Evolutionary conservation across 53 echinoderm and acorn worm species (phyloP), one percentile per base, ranked within the genome.

Genomic region (Hippasteria phrygiana): DNA sequence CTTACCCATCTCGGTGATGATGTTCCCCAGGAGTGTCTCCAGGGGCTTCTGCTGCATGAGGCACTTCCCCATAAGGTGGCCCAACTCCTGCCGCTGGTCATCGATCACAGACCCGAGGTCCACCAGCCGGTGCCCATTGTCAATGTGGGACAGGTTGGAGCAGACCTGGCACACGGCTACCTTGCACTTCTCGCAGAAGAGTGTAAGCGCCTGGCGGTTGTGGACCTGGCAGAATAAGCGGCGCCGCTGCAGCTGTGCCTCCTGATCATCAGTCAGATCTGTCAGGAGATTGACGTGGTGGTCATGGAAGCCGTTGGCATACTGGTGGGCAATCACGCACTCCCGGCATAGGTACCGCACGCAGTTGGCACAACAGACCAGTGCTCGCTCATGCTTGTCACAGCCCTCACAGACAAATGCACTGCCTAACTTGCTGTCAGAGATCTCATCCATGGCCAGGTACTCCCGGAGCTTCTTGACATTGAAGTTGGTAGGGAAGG

Each of bases 401-500:
- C 94, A 94, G 28, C 94, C 94, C 64, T 94, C 94, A 53, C 94
- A 94, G 51, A 94, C 78, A 39, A 90, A 82, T n/a, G 90, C 90
- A 8, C 73, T 14, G 47, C 90, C 82, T 3, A 90, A 72, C 37
- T 14, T 73, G 6, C 55, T 74, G 20, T 90, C 90, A 1, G 85
- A 71, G 22, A 85, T 71, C 72, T 90, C 90, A 55, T 90, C 90
- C 55, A 90, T 82, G 38, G 81, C 90, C 31, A 90, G 74, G 22
- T 80, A 90, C 82, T 90, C 90, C 35, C 90, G 41, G 8, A 90
- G 73, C 56, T 80, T 71, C 66, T 90, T 90, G 73, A 90, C 82
- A 36, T 81, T 55, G 72, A 90, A 90, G 54, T 90, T 90, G 73
- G 90, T 90, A 20, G 90, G 90, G 62, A 90, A 82, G 59, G 81